phyloP scores from a whole-genome alignment of 1,140 invertebrate genomes.

The Atta cephalotes region DNA sequence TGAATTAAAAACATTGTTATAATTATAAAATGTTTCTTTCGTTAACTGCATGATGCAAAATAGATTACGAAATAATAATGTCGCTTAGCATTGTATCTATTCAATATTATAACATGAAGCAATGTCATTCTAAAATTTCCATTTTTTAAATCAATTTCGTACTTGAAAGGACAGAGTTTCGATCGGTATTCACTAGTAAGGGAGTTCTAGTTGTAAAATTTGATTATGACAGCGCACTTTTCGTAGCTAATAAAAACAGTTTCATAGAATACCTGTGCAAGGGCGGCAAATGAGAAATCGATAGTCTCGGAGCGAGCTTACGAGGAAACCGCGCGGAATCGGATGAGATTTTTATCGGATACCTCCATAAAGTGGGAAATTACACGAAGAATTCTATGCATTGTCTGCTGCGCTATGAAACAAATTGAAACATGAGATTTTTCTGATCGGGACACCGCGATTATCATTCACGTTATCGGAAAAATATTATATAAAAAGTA shows the following conservation, averaged over 20 bases:
- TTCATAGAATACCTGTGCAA: constrained; percentile 50
- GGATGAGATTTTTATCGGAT: constrained; percentile 55
- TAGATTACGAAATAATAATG: not conserved
- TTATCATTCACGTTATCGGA: constrained; percentile 31
- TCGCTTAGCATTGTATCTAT: not conserved
- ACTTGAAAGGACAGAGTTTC: not conserved
- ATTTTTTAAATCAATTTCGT: not conserved
- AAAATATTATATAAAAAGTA: constrained; percentile 17
- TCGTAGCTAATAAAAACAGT: constrained; percentile 42
- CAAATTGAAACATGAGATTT: constrained; percentile 51
- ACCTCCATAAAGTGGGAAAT: constrained; percentile 51
- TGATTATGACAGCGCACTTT: constrained; percentile 48
- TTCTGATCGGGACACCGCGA: not conserved
- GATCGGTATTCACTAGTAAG: not conserved
- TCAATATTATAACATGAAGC: not conserved
- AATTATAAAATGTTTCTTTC: not conserved
- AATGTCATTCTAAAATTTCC: not conserved
- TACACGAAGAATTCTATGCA: constrained; percentile 46
- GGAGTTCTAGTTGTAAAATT: constrained; percentile 22
- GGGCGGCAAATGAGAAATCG: constrained; percentile 53
- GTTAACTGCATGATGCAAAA: not conserved
- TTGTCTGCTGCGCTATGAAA: constrained; percentile 13
- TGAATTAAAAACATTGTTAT: not conserved
- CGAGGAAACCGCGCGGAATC: constrained; percentile 31
- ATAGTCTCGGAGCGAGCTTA: constrained; percentile 33